Evolutionary conservation across 2,113 vertebrate species (phyloP), one percentile per base, ranked within the genome.

Genomic region (Emydura subglobosa): DNA sequence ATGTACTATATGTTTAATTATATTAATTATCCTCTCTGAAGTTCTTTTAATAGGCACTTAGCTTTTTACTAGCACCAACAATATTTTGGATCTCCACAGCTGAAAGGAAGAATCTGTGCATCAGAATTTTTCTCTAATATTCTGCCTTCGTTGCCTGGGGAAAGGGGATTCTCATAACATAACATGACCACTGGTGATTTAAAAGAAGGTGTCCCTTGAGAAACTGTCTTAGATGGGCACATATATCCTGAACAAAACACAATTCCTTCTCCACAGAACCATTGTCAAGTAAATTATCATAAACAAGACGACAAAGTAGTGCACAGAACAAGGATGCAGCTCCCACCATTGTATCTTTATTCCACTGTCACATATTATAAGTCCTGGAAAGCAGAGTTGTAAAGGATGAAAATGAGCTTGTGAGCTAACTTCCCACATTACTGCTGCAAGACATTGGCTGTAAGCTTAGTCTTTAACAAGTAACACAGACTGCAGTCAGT

Each of bases 91-190:
- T 1, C 1, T 7, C 87, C 10, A 79, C 7, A 79, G 53, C 2
- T 27, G 25, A 51, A 68, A 85, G 4, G 4, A 19, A 34, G 14
- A 29, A 2, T 0, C 11, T 21, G 2, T 3, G 3, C 5, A 21
- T 68, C 31, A 19, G 61, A 31, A n/a, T 65, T 65, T 65, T 27
- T 65, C 61, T 31, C 31, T 34, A 34, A 65, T n/a, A 68, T 68
- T 68, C 49, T 79, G 27, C 14, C 3, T 79, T 82, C 72, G 31
- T 7, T 79, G 82, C 34, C 24, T 6, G 50, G 87, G 65, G 22
- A 39, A 89, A 86, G 84, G 44, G 89, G 11, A 82, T 11, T 39
- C 68, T 79, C 6, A 72, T 0, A n/a, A 68, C 29, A 21, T 4
- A 91, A 12, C 5, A 83, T 1, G 47, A 10, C 51, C 81, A 87